phyloP scores from a whole-genome alignment of 2,888 invertebrate species.

The Beris morrisii region DNA sequence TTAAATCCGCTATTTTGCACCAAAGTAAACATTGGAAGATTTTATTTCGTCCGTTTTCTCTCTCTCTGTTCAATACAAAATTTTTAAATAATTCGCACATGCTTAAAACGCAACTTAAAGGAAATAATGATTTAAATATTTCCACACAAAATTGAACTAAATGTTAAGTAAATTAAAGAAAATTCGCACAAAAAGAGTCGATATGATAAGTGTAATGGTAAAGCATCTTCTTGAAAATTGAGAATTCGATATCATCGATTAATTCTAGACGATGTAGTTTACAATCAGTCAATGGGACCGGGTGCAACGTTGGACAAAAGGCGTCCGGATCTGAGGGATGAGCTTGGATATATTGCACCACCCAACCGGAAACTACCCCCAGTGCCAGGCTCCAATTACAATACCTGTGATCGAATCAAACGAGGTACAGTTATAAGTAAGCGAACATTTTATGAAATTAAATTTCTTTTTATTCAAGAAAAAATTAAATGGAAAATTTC shows the following conservation, averaged over 20 bases:
- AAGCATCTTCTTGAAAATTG: slow-evolving; percentile 56
- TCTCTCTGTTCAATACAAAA: slow-evolving; percentile 3
- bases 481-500: slow-evolving; percentile 29
- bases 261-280: slow-evolving; percentile 83
- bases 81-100: slow-evolving; percentile 17
- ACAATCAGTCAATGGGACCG: slow-evolving; percentile 79
- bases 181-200: slow-evolving; percentile 28
- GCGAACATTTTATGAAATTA: slow-evolving; percentile 52
- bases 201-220: slow-evolving; percentile 41
- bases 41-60: slow-evolving; percentile 14
- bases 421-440: slow-evolving; percentile 91
- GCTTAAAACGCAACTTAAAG: slow-evolving; percentile 1
- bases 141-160: slow-evolving; percentile 30
- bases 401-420: slow-evolving; percentile 91
- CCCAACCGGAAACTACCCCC: slow-evolving; percentile 91
- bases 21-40: slow-evolving; percentile 33
- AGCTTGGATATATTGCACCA: slow-evolving; percentile 90
- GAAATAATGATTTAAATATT: slow-evolving; percentile 16
- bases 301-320: slow-evolving; percentile 80
- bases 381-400: slow-evolving; percentile 90
- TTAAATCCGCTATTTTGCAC: slow-evolving; percentile 46
- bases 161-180: slow-evolving; percentile 32
- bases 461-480: slow-evolving; percentile 44
- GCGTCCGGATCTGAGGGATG: slow-evolving; percentile 81
- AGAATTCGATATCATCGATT: slow-evolving; percentile 56